Evolutionary conservation across 2,888 invertebrate species (phyloP), one percentile per base, ranked within the genome.

Genomic region (Ennomos fuscantarius): DNA sequence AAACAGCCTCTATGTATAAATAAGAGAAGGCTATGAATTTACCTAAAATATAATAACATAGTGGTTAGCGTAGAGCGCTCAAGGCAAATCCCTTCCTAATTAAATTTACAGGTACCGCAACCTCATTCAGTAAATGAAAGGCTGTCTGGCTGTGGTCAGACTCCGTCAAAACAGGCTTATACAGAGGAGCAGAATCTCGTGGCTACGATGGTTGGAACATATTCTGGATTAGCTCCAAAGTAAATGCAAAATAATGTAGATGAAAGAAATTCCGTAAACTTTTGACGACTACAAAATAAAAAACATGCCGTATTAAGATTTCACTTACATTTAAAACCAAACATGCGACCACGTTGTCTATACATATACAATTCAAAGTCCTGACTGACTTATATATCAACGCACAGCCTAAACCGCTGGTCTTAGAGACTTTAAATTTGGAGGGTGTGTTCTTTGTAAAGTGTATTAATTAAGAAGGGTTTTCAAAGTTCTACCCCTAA

Each of bases 111-210:
- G 52, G 60, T 52, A 52, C 55, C 55, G 9, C 51, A 55, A 15
- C 13, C 48, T 40, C 52, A 50, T 56, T 60, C 44, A 48, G 46
- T 37, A 56, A 56, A 60, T 60, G 60, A 60, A 60, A 56, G 49
- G 37, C 49, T 50, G 60, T 60, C 60, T 56, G 48, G 47, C 10
- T 52, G 60, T 43, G 55, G 56, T 60, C 48, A 49, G 52, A 11
- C 37, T 31, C 37, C 49, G 52, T 56, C 60, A 56, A 41, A 55
- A 49, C 45, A 60, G 40, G 42, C 15, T 45, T 33, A 36, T 36
- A 15, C n/a, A 9, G 15, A 1, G 10, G 9, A 41, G 13, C 32
- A 11, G 35, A 33, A 36, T 42, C 45, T 37, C 33, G 24, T 24
- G 24, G 13, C n/a, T 35, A 34, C 34, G 11, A 12, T 12, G 11